A percentile compares a stretch with the other conserved stretches of the same genome.
These are phyloP conservation scores for Oriolus oriolus DNA, from an alignment of 2,113 vertebrate genomes.

Conservation along the genomic window DNA sequence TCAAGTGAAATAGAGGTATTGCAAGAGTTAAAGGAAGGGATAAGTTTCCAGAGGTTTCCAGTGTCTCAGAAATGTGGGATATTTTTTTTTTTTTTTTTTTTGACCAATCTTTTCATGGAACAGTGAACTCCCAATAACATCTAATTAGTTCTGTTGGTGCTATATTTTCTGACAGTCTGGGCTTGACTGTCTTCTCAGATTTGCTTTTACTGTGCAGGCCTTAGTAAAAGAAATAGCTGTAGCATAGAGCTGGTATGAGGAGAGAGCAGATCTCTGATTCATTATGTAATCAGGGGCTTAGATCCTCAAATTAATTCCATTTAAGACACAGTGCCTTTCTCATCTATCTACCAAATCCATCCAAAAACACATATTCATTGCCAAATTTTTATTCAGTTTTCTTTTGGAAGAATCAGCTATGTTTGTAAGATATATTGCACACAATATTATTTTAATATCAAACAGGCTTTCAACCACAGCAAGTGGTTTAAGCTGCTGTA, in stretches of 20 bases:
- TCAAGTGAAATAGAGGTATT: not conserved
- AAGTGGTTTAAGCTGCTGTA: not conserved
- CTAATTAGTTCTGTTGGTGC: not conserved
- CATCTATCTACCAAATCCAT: not conserved
- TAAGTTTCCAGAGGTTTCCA: not conserved
- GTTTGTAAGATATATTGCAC: not conserved
- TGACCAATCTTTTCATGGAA: not conserved
- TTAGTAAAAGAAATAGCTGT: not conserved
- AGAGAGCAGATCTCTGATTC: not conserved
- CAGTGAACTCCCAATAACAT: not conserved
- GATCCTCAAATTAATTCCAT: not conserved
- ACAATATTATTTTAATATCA: not conserved
- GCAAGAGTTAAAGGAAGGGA: not conserved
- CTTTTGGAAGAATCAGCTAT: not conserved
- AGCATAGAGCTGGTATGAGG: not conserved
- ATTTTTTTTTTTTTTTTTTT: not conserved
- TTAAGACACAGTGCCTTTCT: not conserved
- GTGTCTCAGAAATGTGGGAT: not conserved
- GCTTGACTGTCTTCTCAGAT: conserved; percentile 23
- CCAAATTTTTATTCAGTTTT: not conserved
- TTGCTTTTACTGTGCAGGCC: not conserved
- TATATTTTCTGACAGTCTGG: conserved; percentile 42
- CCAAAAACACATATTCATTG: not conserved
- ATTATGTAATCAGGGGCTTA: not conserved
- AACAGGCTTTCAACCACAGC: not conserved